A percentile compares a stretch with the other conserved stretches of the same genome.
Conservation (phyloP, 1,140 invertebrate species). For the Hermetia illucens region DNA sequence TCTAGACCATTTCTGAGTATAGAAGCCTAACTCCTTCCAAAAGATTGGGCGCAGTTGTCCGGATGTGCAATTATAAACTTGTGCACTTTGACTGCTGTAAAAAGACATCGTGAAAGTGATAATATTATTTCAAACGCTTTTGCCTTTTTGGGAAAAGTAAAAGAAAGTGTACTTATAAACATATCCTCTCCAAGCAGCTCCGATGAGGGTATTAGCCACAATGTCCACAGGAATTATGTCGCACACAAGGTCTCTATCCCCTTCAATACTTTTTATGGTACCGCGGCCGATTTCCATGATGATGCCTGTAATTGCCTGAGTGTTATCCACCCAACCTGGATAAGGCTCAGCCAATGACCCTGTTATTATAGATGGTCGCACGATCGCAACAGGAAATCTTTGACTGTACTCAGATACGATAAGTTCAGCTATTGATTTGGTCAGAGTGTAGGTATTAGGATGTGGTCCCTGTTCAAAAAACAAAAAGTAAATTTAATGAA, state of each 20-base stretch:
- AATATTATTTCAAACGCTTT: neutral
- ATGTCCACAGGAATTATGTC: slow-evolving; percentile 86
- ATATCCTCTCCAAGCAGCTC: slow-evolving; percentile 52
- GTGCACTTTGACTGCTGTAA: slow-evolving; percentile 12
- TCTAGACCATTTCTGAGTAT: slow-evolving; percentile 53
- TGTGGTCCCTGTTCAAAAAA: slow-evolving; percentile 44
- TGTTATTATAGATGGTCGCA: slow-evolving; percentile 82
- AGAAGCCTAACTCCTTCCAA: slow-evolving; percentile 63
- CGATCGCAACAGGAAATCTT: slow-evolving; percentile 69
- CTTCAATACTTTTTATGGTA: slow-evolving; percentile 63
- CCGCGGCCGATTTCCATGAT: slow-evolving; percentile 77
- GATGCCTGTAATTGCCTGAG: slow-evolving; percentile 68
- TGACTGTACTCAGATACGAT: slow-evolving; percentile 45
- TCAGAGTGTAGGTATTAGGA: slow-evolving; percentile 80
- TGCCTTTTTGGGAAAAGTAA: neutral
- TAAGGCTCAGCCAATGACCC: slow-evolving; percentile 60
- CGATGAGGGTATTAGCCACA: slow-evolving; percentile 77
- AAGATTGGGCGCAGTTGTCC: slow-evolving; percentile 67
- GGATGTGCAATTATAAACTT: slow-evolving; percentile 86
- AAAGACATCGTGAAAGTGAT: neutral
- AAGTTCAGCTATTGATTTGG: slow-evolving; percentile 72
- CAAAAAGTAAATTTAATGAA: slow-evolving; percentile 1
- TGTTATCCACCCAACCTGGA: slow-evolving; percentile 90
- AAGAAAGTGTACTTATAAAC: slow-evolving; percentile 8
- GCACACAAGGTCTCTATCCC: slow-evolving; percentile 52